phyloP scores from a whole-genome alignment of 2,888 invertebrate genomes.

The Rhingia rostrata region DNA sequence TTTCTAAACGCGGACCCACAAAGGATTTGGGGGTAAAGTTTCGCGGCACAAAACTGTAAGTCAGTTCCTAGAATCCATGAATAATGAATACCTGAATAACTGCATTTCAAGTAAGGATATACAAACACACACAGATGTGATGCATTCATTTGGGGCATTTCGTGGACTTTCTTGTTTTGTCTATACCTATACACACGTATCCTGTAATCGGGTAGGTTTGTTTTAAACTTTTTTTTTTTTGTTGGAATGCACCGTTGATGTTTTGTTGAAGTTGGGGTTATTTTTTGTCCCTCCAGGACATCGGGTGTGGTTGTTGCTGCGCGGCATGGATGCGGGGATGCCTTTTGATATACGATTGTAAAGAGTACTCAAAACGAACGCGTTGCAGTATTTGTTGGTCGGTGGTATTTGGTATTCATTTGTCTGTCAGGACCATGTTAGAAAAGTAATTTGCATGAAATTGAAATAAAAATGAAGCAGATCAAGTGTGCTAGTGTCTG shows the following conservation, averaged over 20 bases:
- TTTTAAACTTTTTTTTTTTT: conserved; percentile 15
- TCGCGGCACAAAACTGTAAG: conserved; percentile 55
- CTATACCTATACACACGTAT: conserved; percentile 5
- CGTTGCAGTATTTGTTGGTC: conserved; percentile 50
- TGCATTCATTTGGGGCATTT: conserved; percentile 48
- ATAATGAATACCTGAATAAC: conserved; percentile 71
- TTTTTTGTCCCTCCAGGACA: conserved; percentile 23
- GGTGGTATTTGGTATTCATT: conserved; percentile 54
- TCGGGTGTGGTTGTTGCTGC: conserved; percentile 4
- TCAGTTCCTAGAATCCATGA: conserved; percentile 53
- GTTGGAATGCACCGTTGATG: conserved; percentile 8
- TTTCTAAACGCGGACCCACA: conserved; percentile 29
- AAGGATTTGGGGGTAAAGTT: conserved; percentile 35
- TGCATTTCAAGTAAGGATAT: conserved; percentile 57
- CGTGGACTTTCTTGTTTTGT: conserved; percentile 55
- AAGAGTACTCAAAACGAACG: conserved; percentile 55
- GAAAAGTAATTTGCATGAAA: conserved; percentile 72
- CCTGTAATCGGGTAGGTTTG: not conserved
- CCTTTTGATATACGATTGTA: conserved; percentile 66
- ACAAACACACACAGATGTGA: not conserved
- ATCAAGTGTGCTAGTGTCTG: not conserved
- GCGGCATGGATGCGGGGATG: conserved; percentile 20
- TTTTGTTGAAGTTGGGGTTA: conserved; percentile 43
- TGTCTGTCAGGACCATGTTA: conserved; percentile 64
- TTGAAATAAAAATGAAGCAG: conserved; percentile 60